phyloP scores from a whole-genome alignment of 2,888 invertebrate genomes.

The Dolichopus griseipennis region DNA sequence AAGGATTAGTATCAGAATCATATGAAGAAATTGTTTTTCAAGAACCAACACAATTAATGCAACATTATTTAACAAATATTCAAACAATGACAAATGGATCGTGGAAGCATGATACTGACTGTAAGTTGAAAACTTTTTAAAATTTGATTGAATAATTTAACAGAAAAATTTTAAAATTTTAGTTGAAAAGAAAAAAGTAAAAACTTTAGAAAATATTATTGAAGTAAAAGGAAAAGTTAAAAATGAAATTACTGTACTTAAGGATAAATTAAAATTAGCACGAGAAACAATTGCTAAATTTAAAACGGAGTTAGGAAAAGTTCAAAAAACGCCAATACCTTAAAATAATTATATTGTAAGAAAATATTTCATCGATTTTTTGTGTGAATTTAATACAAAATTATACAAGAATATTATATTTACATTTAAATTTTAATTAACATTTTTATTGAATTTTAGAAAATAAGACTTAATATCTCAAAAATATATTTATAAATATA shows the following conservation, averaged over 20 bases:
- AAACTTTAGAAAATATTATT: constrained; percentile 65
- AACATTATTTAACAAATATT: constrained; percentile 69
- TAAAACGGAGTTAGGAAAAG: constrained; percentile 60
- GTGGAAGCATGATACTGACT: constrained; percentile 82
- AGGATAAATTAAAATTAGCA: constrained; percentile 73
- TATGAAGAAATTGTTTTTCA: constrained; percentile 95
- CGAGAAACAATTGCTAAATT: constrained; percentile 78
- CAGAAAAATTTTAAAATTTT: constrained; percentile 37
- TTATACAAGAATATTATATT: too few relatives aligned
- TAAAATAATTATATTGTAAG: constrained; percentile 12
- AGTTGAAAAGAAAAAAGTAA: constrained; percentile 86
- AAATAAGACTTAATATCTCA: too few relatives aligned
- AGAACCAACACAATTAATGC: constrained; percentile 84
- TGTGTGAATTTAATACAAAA: too few relatives aligned
- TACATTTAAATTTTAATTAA: too few relatives aligned
- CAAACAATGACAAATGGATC: constrained; percentile 63
- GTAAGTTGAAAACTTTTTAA: constrained; percentile 48
- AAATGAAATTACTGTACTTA: constrained; percentile 71
- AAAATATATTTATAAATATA: too few relatives aligned
- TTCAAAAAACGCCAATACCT: constrained; percentile 31
- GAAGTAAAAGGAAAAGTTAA: constrained; percentile 74
- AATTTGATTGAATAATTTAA: constrained; percentile 10
- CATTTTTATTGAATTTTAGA: too few relatives aligned
- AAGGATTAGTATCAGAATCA: constrained; percentile 78
- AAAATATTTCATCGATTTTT: too few relatives aligned